A percentile compares a stretch with the other conserved stretches of the same genome.
These are phyloP conservation scores for Pterocles gutturalis DNA, from an alignment of 2,113 vertebrate genomes.

Conservation along the genomic window DNA sequence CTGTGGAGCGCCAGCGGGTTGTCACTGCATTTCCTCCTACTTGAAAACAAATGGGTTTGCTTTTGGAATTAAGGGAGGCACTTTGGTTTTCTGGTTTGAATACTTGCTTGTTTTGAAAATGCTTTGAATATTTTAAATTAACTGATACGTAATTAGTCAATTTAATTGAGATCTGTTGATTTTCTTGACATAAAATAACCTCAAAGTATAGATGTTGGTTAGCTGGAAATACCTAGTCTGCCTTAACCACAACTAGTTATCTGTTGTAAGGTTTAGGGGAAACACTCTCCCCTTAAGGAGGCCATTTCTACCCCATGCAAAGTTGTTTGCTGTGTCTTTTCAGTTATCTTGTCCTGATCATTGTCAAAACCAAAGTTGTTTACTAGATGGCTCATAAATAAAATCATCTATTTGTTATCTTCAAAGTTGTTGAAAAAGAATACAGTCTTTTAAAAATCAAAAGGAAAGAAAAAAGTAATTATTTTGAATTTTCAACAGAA, in stretches of 20 bases:
- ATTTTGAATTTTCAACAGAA: not conserved
- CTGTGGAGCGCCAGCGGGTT: not conserved
- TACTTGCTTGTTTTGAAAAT: not conserved
- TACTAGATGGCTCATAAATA: not conserved
- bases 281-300: not conserved
- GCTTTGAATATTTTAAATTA: not conserved
- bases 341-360: not conserved
- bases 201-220: not conserved
- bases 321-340: not conserved
- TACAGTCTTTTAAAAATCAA: not conserved
- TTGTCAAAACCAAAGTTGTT: not conserved
- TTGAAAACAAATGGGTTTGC: not conserved
- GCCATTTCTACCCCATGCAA: not conserved
- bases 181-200: not conserved
- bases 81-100: not conserved
- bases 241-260: not conserved
- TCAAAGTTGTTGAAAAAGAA: not conserved
- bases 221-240: not conserved
- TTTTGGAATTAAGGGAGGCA: not conserved
- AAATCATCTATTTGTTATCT: not conserved
- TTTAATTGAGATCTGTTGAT: not conserved
- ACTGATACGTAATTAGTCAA: not conserved
- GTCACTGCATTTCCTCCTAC: constrained; percentile 3
- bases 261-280: not conserved
- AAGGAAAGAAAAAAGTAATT: accelerated